Evolutionary conservation across 2,113 vertebrate species (phyloP), one percentile per base, ranked within the genome.

Genomic region (Gambusia holbrooki): DNA sequence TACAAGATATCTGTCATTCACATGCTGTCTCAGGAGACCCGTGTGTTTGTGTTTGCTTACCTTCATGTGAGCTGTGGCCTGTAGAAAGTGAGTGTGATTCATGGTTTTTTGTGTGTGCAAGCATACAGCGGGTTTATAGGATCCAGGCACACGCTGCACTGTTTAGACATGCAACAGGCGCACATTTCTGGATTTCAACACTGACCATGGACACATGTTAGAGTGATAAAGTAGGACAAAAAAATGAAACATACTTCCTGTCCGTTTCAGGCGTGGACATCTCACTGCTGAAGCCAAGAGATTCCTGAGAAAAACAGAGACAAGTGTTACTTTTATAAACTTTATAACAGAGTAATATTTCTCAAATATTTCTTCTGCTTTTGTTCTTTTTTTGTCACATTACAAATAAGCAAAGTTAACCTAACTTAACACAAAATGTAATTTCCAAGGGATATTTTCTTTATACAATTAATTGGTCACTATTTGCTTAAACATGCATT

Each of bases 251-350:
- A 92, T 97, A 99, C 98, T 97, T 98, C 94, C 96, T 96, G 89
- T 98, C 98, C 4, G 93, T 94, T 91, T 99, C 97, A 11, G 97
- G 97, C 22, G 97, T 99, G 82, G 98, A 97, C 2, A 95, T 92
- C 0, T 95, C 89, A 65, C 97, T 99, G 89, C 95, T 96, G 90
- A 98, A 96, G 79, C 96, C 97, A 69, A 97, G 93, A 0, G 97
- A 97, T 84, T 99, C 97, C 98, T 99, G 94, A 65, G 35, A 77
- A 89, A 4, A 85, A 80, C n/a, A 17, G 17, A 73, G 13, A 69
- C 66, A 65, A 32, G 11, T 5, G 48, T 90, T 1, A 85, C 8
- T 67, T 58, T 5, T 37, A 27, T 28, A 19, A 17, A 28, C 3
- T 8, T 28, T 6, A 28, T 42, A 15, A 67, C 14, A 67, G 19